Evolutionary conservation across 2,888 invertebrate genomes (phyloP), one percentile per base, ranked within the genome.

Genomic region (Caradrina kadenii): DNA sequence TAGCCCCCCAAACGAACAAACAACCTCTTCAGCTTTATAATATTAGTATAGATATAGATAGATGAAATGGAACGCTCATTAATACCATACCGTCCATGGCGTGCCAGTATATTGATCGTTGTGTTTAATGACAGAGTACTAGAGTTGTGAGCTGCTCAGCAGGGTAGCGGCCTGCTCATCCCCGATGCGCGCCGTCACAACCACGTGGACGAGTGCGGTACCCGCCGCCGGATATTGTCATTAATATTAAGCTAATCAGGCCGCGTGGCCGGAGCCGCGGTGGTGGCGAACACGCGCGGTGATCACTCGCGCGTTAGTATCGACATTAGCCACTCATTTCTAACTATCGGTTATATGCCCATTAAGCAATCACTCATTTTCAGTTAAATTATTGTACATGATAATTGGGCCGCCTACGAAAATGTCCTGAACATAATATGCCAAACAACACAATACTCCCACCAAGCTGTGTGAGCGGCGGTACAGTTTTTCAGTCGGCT

Each of bases 211-310:
- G 26, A 65, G 60, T 48, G 64, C 19, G 22, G 22, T 19, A 10
- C n/a, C 19, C 17, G 21, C 17, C 42, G 15, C 42, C 31, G 50
- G 55, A 42, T 45, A 53, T 58, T 68, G 64, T 64, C 50, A 73
- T 73, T 58, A 64, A 64, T 73, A 64, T 61, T 56, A 48, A 49
- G 56, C 42, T 73, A 63, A 64, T 73, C 13, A 21, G 22, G 19
- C n/a, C 45, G 39, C 50, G 1, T n/a, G 49, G 10, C 39, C 10
- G 10, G 39, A 13, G 42, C 42, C 42, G 10, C 10, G 35, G 10
- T 50, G 21, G 50, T 53, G 54, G 35, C 21, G 39, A 15, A 39
- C 39, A 42, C 21, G 56, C 17, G 22, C 13, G 17, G 19, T 54
- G 39, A 68, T 59, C 39, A 69, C 52, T 48, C 11, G 52, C 22